These are phyloP conservation scores for Metridium senile DNA, from an alignment of 92 coral and sea anemone genomes.

Conservation along the genomic window DNA sequence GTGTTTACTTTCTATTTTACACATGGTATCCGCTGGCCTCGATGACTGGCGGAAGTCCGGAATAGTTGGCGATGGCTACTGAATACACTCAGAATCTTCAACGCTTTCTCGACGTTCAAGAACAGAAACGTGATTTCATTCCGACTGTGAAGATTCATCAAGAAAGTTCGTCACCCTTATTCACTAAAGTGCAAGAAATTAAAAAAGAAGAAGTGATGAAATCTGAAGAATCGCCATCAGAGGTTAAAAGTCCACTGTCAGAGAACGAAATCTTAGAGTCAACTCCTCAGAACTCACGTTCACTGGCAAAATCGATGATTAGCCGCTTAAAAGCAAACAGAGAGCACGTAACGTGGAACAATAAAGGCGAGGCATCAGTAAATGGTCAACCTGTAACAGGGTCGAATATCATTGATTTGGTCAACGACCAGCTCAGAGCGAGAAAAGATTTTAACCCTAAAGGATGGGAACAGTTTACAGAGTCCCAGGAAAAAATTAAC, in stretches of 20 bases:
- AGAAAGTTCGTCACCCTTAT: not conserved
- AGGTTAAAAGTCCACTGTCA: not conserved
- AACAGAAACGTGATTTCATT: conserved; percentile 12
- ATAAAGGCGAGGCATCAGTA: conserved; percentile 22
- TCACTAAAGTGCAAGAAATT: not conserved
- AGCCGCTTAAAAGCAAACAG: conserved; percentile 16
- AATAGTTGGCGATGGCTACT: too few relatives aligned
- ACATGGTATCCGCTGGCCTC: too few relatives aligned
- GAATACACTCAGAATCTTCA: conserved; percentile 30
- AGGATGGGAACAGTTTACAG: conserved; percentile 38
- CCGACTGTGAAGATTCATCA: conserved; percentile 33
- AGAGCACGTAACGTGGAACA: conserved; percentile 41
- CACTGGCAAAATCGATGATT: conserved; percentile 8
- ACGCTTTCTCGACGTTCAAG: conserved; percentile 28
- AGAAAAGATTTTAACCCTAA: conserved; percentile 24
- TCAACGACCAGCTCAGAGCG: conserved; percentile 32
- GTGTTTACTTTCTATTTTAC: too few relatives aligned
- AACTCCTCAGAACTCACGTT: conserved; percentile 27
- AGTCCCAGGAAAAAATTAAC: conserved; percentile 17
- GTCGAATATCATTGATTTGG: conserved; percentile 39
- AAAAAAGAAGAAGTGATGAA: too few relatives aligned
- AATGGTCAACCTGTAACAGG: conserved; percentile 28
- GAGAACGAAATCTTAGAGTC: conserved; percentile 6
- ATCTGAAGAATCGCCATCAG: not conserved
- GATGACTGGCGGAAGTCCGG: too few relatives aligned